These are phyloP conservation scores for Polyergus mexicanus DNA, from an alignment of 1,140 invertebrate genomes.

Conservation along the genomic window DNA sequence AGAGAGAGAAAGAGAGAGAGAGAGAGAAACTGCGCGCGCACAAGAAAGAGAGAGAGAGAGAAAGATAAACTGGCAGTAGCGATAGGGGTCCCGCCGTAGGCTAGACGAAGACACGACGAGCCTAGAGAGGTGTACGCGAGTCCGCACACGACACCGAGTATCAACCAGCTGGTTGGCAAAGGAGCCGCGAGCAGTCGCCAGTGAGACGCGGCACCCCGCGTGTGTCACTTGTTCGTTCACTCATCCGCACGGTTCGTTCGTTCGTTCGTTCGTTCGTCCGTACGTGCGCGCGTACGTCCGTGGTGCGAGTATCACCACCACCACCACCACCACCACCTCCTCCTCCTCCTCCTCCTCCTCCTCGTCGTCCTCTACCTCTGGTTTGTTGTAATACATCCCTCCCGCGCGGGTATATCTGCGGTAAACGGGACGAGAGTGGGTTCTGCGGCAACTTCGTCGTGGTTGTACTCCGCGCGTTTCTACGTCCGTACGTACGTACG, in stretches of 20 bases:
- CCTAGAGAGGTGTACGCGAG: slow-evolving; percentile 79
- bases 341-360: no score
- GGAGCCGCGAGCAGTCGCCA: slow-evolving; percentile 82
- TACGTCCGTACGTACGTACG: no score
- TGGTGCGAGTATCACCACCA: slow-evolving; percentile 10
- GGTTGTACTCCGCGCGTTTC: not conserved
- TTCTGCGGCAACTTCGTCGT: slow-evolving; percentile 3
- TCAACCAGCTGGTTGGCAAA: slow-evolving; percentile 83
- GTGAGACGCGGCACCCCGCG: slow-evolving; percentile 84
- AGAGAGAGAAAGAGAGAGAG: slow-evolving; percentile 41
- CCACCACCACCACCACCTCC: not conserved
- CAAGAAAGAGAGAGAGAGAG: slow-evolving; percentile 41
- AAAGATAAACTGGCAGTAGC: slow-evolving; percentile 16
- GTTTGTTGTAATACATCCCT: not conserved
- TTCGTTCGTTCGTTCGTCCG: slow-evolving; percentile 52
- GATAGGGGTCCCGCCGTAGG: slow-evolving; percentile 38
- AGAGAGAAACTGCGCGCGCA: slow-evolving; percentile 12
- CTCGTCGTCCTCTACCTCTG: not conserved
- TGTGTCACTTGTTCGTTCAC: slow-evolving; percentile 75
- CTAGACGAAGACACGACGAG: slow-evolving; percentile 62
- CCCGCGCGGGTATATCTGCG: no score
- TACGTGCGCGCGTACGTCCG: slow-evolving; percentile 65
- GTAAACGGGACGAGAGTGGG: no score
- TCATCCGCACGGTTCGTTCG: slow-evolving; percentile 65
- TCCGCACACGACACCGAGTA: slow-evolving; percentile 75